phyloP scores from a whole-genome alignment of 2,113 vertebrate genomes.

The Nycticebus coucang region DNA sequence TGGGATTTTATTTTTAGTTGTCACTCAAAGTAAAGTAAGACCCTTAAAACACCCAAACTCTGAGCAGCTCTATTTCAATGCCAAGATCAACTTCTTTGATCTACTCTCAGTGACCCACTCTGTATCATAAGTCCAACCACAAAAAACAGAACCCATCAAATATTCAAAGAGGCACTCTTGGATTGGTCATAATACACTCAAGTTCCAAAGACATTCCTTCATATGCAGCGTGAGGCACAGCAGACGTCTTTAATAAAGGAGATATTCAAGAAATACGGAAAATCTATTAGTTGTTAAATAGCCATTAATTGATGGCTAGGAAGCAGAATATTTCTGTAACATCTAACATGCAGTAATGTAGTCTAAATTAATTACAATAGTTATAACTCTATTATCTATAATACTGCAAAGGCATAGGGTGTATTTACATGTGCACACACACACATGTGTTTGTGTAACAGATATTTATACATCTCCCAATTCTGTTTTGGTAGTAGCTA shows the following conservation, averaged over 20 bases:
- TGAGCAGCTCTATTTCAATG: constrained; percentile 18
- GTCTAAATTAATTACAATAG: background rate
- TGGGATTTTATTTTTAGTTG: constrained; percentile 69
- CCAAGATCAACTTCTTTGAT: constrained; percentile 65
- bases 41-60: constrained; percentile 42
- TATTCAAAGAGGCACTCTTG: constrained; percentile 35
- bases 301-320: background rate
- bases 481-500: background rate
- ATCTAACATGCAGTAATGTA: background rate
- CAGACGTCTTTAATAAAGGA: background rate
- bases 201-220: background rate
- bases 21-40: constrained; percentile 66
- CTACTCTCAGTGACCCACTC: constrained; percentile 50
- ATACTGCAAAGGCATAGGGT: background rate
- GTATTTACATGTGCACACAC: no score
- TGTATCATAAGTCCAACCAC: constrained; percentile 29
- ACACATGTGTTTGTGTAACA: background rate
- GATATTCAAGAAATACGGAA: constrained; percentile 4
- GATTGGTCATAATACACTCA: background rate
- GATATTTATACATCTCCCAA: background rate
- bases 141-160: constrained; percentile 49
- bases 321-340: constrained; percentile 48
- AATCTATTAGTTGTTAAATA: background rate
- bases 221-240: background rate
- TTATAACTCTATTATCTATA: background rate